Evolutionary conservation across 2,888 invertebrate genomes (phyloP).

Genomic region (Pheosia gnoma): DNA sequence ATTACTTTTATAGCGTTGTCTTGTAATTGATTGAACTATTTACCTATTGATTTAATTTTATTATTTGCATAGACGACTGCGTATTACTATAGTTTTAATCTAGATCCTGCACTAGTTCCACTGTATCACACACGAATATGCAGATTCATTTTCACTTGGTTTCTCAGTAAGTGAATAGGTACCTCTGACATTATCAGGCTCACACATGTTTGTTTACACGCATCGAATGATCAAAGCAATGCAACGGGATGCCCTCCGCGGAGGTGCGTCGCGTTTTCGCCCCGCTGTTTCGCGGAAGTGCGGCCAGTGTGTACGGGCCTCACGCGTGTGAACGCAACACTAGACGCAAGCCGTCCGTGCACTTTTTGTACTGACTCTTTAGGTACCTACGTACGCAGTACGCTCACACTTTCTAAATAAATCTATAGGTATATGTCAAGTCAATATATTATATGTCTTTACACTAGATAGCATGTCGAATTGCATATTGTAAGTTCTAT

Average conservation of each 20-base stretch:
- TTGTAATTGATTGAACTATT: too few relatives aligned
- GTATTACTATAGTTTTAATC: too few relatives aligned
- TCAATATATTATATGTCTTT: too few relatives aligned
- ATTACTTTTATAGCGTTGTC: too few relatives aligned
- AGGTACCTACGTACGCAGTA: conserved; percentile 24
- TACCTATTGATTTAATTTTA: too few relatives aligned
- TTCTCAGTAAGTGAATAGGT: background rate
- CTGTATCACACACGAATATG: too few relatives aligned
- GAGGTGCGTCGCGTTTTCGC: conserved; percentile 57
- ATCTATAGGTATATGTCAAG: conserved; percentile 4
- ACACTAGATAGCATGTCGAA: too few relatives aligned
- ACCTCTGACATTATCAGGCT: background rate
- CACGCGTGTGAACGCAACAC: conserved; percentile 45
- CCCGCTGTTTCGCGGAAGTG: conserved; percentile 66
- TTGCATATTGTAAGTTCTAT: too few relatives aligned
- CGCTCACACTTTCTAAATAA: conserved; percentile 36
- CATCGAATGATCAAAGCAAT: conserved; percentile 49
- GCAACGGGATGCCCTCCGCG: conserved; percentile 26
- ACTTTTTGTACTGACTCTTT: conserved; percentile 44
- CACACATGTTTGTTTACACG: conserved; percentile 17
- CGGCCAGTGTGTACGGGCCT: conserved; percentile 47
- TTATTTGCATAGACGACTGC: too few relatives aligned
- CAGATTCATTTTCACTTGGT: too few relatives aligned
- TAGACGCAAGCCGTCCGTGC: conserved; percentile 56
- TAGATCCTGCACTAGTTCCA: too few relatives aligned